Conservation (phyloP, 2,797 vertebrate genomes). For the Sebastes diaconus region DNA sequence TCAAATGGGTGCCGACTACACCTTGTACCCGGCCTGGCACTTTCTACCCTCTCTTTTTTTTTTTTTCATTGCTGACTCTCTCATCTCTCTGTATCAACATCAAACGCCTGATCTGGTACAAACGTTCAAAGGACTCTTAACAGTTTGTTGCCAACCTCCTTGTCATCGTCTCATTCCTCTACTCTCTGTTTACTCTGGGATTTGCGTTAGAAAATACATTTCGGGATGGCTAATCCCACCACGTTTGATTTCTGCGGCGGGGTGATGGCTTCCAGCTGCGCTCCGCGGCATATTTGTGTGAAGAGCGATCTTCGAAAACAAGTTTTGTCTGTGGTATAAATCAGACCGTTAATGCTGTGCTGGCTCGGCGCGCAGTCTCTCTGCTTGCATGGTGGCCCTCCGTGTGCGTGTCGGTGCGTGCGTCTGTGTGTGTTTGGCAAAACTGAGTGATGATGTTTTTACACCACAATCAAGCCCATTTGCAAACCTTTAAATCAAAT, state of each 20-base stretch:
- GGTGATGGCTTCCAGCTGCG: conserved; percentile 83
- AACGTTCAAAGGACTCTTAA: conserved; percentile 66
- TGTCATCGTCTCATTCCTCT: conserved; percentile 74
- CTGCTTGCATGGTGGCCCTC: conserved; percentile 78
- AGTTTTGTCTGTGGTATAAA: conserved; percentile 80
- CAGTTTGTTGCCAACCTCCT: conserved; percentile 75
- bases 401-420: conserved; percentile 58
- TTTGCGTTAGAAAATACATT: conserved; percentile 82
- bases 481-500: conserved; percentile 78
- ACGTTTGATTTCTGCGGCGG: conserved; percentile 73
- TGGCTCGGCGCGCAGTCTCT: conserved; percentile 70
- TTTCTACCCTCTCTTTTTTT: conserved; percentile 6
- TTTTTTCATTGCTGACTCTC: conserved; percentile 46
- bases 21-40: conserved; percentile 59
- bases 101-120: conserved; percentile 72
- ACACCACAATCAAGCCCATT: conserved; percentile 78
- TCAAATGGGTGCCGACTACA: conserved; percentile 67
- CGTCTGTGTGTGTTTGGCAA: conserved; percentile 64
- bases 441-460: conserved; percentile 75
- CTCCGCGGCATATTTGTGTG: conserved; percentile 78
- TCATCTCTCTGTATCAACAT: conserved; percentile 72
- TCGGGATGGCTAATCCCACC: conserved; percentile 77
- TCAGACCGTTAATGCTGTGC: conserved; percentile 75
- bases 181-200: conserved; percentile 77
- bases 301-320: conserved; percentile 81